These are phyloP conservation scores for Notarius quadriscutis DNA, from an alignment of 2,113 vertebrate species.

Conservation along the genomic window DNA sequence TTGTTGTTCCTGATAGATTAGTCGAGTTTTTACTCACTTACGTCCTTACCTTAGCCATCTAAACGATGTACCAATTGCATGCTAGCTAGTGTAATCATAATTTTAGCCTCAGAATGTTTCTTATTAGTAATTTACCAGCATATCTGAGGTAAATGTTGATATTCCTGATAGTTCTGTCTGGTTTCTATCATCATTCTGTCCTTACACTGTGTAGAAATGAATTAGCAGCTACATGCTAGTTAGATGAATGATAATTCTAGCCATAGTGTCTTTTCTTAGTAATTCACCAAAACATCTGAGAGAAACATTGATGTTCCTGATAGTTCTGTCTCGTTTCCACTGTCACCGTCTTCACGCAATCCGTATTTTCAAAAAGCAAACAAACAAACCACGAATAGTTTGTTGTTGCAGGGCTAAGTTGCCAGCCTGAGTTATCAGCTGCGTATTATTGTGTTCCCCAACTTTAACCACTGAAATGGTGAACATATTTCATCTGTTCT, in stretches of 20 bases:
- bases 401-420: not conserved
- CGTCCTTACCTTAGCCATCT: not conserved
- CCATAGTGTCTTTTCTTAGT: not conserved
- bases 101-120: not conserved
- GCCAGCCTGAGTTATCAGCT: not conserved
- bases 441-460: constrained; percentile 27
- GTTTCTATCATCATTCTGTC: not conserved
- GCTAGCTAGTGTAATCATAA: not conserved
- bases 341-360: not conserved
- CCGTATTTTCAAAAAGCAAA: not conserved
- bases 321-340: not conserved
- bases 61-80: not conserved
- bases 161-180: not conserved
- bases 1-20: not conserved
- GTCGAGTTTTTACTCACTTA: not conserved
- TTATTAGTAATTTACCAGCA: not conserved
- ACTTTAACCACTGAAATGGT: not conserved
- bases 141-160: not conserved
- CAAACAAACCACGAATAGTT: not conserved
- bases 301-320: not conserved
- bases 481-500: not conserved
- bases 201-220: not conserved
- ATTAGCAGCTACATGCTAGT: not conserved
- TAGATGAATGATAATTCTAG: not conserved
- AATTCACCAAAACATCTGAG: not conserved